These are phyloP conservation scores for Atta texana DNA, from an alignment of 1,140 invertebrate genomes.

Conservation along the genomic window DNA sequence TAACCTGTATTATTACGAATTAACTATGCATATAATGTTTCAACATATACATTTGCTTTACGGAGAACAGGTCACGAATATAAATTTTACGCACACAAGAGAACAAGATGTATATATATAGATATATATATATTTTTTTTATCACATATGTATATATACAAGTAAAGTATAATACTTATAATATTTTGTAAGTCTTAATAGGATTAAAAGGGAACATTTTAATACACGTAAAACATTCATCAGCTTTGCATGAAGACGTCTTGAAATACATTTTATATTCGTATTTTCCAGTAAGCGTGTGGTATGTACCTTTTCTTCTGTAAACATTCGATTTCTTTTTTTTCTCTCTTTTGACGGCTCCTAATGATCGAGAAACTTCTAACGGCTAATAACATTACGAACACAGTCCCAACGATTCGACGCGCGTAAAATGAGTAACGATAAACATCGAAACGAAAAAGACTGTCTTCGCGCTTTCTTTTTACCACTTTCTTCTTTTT, in stretches of 20 bases:
- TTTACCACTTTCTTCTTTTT: background rate
- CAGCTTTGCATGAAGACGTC: slow-evolving; percentile 75
- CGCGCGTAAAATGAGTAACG: slow-evolving; percentile 68
- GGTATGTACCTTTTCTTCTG: slow-evolving; percentile 62
- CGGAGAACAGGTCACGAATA: slow-evolving; percentile 66
- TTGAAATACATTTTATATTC: slow-evolving; percentile 73
- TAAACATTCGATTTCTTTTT: slow-evolving; percentile 50
- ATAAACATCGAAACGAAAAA: slow-evolving; percentile 66
- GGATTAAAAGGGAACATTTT: slow-evolving; percentile 79
- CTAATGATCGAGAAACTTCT: slow-evolving; percentile 64
- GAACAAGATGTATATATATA: slow-evolving; percentile 77
- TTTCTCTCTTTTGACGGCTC: slow-evolving; percentile 26
- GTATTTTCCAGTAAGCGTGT: slow-evolving; percentile 73
- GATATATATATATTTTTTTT: slow-evolving; percentile 74
- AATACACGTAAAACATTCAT: slow-evolving; percentile 79
- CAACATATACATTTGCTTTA: slow-evolving; percentile 50
- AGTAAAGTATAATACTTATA: slow-evolving; percentile 79
- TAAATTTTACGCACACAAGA: slow-evolving; percentile 72
- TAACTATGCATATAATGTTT: slow-evolving; percentile 53
- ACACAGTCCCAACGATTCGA: slow-evolving; percentile 70
- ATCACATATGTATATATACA: slow-evolving; percentile 79
- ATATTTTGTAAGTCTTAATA: slow-evolving; percentile 79
- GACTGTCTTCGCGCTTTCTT: slow-evolving; percentile 66
- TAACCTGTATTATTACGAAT: slow-evolving; percentile 52
- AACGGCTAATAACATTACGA: slow-evolving; percentile 70